phyloP scores from a whole-genome alignment of 2,113 vertebrate genomes.

The Chunga burmeisteri region DNA sequence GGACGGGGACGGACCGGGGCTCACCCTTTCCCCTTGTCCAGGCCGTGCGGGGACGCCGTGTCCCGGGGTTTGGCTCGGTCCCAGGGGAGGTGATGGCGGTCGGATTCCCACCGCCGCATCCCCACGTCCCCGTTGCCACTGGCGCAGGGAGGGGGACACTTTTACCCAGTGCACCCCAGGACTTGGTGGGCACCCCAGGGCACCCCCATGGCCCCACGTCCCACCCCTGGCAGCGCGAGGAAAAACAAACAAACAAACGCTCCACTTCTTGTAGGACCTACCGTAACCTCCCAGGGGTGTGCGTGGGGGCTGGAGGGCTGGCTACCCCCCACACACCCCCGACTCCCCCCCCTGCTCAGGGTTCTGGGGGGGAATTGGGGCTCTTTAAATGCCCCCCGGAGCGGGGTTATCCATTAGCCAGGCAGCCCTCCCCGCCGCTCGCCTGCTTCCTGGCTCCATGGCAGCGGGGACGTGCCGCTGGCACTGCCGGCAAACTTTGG shows the following conservation, averaged over 20 bases:
- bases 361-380: neutral
- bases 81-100: constrained; percentile 15
- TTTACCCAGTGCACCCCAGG: too few species aligned
- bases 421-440: neutral
- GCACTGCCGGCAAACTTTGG: neutral
- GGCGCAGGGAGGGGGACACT: neutral
- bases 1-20: neutral
- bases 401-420: constrained; percentile 40
- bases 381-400: neutral
- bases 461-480: neutral
- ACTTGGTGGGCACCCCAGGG: accelerated
- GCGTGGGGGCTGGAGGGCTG: accelerated
- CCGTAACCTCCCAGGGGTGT: neutral
- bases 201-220: neutral
- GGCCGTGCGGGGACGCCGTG: neutral
- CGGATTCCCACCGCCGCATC: neutral
- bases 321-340: too few species aligned
- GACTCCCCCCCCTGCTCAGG: neutral
- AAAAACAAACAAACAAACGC: neutral
- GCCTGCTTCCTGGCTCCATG: neutral
- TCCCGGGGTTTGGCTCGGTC: neutral
- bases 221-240: neutral
- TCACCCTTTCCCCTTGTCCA: neutral
- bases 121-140: accelerated
- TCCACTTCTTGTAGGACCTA: neutral